phyloP scores from a whole-genome alignment of 2,113 vertebrate genomes.

The Hippocampus guttulatus region DNA sequence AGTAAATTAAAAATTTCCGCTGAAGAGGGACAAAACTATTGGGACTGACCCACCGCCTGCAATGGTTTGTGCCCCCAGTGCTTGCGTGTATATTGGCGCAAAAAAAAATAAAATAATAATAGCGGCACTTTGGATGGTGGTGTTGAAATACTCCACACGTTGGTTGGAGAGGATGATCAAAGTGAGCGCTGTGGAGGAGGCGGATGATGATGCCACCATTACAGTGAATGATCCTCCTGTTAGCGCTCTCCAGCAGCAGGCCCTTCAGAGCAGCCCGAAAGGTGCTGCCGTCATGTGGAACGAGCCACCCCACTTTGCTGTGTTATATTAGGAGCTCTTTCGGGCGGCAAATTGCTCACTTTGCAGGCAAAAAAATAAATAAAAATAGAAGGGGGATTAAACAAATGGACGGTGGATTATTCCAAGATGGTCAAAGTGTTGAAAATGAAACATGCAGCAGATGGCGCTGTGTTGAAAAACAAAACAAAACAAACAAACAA shows the following conservation, averaged over 20 bases:
- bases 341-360: constrained; percentile 57
- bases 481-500: too few relatives aligned
- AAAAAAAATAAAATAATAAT: neutral
- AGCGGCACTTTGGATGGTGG: neutral
- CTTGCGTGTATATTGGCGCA: neutral
- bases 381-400: constrained; percentile 52
- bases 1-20: too few relatives aligned
- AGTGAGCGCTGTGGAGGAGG: constrained; percentile 63
- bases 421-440: neutral
- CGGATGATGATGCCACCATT: constrained; percentile 42
- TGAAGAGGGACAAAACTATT: too few relatives aligned
- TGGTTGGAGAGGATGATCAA: constrained; percentile 56
- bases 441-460: neutral
- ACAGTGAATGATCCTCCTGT: constrained; percentile 65
- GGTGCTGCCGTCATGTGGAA: constrained; percentile 56
- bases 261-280: constrained; percentile 52
- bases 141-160: neutral
- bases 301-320: constrained; percentile 52
- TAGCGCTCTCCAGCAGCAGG: constrained; percentile 47
- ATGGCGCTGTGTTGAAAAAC: neutral
- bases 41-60: too few relatives aligned
- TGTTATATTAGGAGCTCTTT: constrained; percentile 58
- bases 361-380: constrained; percentile 25
- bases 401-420: constrained; percentile 47
- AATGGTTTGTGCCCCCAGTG: too few relatives aligned